Evolutionary conservation across 2,113 vertebrate genomes (phyloP).

Genomic region (Thalassoma bifasciatum): DNA sequence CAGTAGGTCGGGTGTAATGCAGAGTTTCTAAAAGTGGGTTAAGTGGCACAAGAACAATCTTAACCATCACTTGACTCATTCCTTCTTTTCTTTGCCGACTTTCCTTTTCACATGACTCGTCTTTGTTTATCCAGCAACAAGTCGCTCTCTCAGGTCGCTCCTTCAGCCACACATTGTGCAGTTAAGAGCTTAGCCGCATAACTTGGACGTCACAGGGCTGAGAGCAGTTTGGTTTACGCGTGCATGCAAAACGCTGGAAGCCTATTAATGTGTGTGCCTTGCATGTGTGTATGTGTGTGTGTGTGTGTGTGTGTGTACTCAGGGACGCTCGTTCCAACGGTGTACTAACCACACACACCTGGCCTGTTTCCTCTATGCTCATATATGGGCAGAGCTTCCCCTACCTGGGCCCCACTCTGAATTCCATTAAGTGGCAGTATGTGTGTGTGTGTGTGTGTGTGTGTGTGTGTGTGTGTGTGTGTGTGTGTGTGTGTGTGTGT

Average conservation of each 20-base stretch:
- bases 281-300: slow-evolving; percentile 20
- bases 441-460: slow-evolving; percentile 18
- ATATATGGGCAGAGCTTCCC: slow-evolving; percentile 83
- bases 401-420: slow-evolving; percentile 79
- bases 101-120: slow-evolving; percentile 65
- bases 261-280: slow-evolving; percentile 27
- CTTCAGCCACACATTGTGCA: slow-evolving; percentile 31
- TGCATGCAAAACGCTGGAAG: slow-evolving; percentile 27
- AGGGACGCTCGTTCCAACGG: slow-evolving; percentile 66
- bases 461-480: too few species aligned
- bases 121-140: slow-evolving; percentile 78
- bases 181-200: slow-evolving; percentile 54
- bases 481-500: slow-evolving; percentile 9
- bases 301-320: slow-evolving; percentile 44
- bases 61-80: slow-evolving; percentile 58
- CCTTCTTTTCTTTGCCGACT: slow-evolving; percentile 42
- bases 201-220: slow-evolving; percentile 52
- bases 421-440: slow-evolving; percentile 75
- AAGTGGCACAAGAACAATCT: slow-evolving; percentile 42
- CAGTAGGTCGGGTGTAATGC: slow-evolving; percentile 35
- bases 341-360: slow-evolving; percentile 78
- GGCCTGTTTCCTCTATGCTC: slow-evolving; percentile 73
- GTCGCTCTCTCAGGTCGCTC: slow-evolving; percentile 54
- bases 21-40: slow-evolving; percentile 59
- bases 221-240: slow-evolving; percentile 43